These are phyloP conservation scores for Sebastes ruberrimus DNA, from an alignment of 2,797 vertebrate genomes.

Conservation along the genomic window DNA sequence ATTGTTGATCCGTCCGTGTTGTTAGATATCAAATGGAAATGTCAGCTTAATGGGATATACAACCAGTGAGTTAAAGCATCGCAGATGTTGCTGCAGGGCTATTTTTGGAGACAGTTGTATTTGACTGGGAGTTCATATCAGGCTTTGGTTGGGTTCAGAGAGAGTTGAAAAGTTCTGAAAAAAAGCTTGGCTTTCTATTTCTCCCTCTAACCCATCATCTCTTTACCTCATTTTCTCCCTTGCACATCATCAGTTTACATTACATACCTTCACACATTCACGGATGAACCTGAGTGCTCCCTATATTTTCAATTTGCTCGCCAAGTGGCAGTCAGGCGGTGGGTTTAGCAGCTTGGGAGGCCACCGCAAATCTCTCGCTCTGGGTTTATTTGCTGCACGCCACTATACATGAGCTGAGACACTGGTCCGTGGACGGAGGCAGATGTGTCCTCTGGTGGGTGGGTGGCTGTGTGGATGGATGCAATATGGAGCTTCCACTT, in stretches of 20 bases:
- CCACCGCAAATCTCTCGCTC: conserved; percentile 68
- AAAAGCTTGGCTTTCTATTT: neutral
- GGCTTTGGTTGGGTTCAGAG: conserved; percentile 12
- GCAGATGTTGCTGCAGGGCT: conserved; percentile 27
- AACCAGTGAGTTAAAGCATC: conserved; percentile 22
- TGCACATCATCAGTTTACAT: conserved; percentile 13
- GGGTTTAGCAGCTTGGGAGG: conserved; percentile 67
- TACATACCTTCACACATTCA: conserved; percentile 9
- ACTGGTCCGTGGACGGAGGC: conserved; percentile 1
- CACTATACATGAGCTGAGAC: conserved; percentile 62
- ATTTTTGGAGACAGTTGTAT: conserved; percentile 11
- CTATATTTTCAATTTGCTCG: conserved; percentile 14
- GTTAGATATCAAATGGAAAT: conserved; percentile 34
- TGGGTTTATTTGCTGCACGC: conserved; percentile 68
- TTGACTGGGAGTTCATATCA: conserved; percentile 21
- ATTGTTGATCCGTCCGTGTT: conserved; percentile 18
- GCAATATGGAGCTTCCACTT: conserved; percentile 12
- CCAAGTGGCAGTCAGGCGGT: conserved; percentile 21
- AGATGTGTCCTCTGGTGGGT: conserved; percentile 51
- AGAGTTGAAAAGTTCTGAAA: conserved; percentile 9
- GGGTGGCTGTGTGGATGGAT: conserved; percentile 52
- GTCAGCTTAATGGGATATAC: conserved; percentile 26
- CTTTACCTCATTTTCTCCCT: neutral
- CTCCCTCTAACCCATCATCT: neutral
- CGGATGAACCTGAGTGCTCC: neutral